phyloP scores from a whole-genome alignment of 2,888 invertebrate species.

The Idaea dimidiata region DNA sequence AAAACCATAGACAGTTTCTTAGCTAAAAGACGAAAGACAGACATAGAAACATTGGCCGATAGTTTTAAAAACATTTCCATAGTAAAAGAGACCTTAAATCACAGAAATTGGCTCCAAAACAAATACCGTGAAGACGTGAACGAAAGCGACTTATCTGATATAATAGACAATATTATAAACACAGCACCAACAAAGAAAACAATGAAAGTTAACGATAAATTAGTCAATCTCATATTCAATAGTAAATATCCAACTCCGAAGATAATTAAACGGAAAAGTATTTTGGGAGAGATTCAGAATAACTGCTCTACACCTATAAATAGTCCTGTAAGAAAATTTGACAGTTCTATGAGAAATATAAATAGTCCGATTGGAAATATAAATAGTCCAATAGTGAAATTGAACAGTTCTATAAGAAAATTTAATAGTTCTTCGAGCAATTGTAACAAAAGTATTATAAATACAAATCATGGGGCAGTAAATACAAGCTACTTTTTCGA shows the following conservation, averaged over 20 bases:
- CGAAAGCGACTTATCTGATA: conserved; percentile 59
- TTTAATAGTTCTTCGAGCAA: not conserved
- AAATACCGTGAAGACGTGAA: conserved; percentile 38
- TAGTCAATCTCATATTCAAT: conserved; percentile 60
- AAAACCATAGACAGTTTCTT: conserved; percentile 68
- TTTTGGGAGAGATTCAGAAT: conserved; percentile 44
- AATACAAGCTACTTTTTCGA: conserved; percentile 80
- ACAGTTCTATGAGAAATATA: too few relatives aligned
- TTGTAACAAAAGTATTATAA: not conserved
- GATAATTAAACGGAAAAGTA: conserved; percentile 44
- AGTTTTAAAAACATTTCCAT: conserved; percentile 54
- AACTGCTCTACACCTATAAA: conserved; percentile 66
- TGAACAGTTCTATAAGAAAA: conserved; percentile 19
- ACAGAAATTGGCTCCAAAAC: conserved; percentile 38
- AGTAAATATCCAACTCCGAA: conserved; percentile 47
- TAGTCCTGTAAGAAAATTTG: conserved; percentile 43
- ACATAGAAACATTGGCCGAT: conserved; percentile 37
- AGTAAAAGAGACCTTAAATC: conserved; percentile 23
- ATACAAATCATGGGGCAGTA: conserved; percentile 10
- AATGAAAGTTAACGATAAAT: conserved; percentile 56
- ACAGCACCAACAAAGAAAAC: conserved; percentile 49
- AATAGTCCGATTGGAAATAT: too few relatives aligned
- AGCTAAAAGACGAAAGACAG: conserved; percentile 51
- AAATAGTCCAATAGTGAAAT: too few relatives aligned
- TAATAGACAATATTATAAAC: conserved; percentile 63